phyloP scores from a whole-genome alignment of 2,113 vertebrate genomes.

The Capreolus pygargus region DNA sequence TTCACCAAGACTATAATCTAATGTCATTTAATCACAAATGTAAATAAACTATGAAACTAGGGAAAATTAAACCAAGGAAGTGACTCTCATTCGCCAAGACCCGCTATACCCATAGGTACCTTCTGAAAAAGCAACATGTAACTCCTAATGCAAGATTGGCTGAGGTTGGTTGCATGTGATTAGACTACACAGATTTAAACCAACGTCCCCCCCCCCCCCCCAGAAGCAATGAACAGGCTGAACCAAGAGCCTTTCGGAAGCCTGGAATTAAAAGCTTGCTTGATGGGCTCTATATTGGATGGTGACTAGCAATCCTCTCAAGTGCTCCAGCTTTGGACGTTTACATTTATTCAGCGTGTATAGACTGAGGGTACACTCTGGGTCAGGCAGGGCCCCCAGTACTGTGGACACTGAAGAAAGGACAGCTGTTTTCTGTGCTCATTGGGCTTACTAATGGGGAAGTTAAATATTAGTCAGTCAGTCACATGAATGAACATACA shows the following conservation, averaged over 20 bases:
- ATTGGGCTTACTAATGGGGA: background rate
- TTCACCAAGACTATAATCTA: background rate
- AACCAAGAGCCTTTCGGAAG: background rate
- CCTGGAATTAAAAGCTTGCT: background rate
- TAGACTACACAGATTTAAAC: background rate
- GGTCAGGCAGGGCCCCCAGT: background rate
- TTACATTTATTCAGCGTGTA: background rate
- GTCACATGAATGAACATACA: background rate
- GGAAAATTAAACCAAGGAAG: background rate
- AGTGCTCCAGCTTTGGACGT: background rate
- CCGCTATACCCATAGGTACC: background rate
- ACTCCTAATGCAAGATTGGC: background rate
- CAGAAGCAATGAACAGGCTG: background rate
- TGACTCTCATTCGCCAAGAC: background rate
- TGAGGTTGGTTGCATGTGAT: background rate
- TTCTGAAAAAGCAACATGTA: background rate
- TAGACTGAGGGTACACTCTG: background rate
- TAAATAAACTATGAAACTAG: background rate
- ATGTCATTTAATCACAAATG: background rate
- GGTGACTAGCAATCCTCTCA: background rate
- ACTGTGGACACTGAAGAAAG: background rate
- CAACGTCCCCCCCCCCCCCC: too few relatives aligned
- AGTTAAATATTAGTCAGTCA: background rate
- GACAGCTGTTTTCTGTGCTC: background rate
- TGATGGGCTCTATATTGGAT: background rate